phyloP scores from a whole-genome alignment of 2,888 invertebrate species.

The Phlogophora meticulosa region DNA sequence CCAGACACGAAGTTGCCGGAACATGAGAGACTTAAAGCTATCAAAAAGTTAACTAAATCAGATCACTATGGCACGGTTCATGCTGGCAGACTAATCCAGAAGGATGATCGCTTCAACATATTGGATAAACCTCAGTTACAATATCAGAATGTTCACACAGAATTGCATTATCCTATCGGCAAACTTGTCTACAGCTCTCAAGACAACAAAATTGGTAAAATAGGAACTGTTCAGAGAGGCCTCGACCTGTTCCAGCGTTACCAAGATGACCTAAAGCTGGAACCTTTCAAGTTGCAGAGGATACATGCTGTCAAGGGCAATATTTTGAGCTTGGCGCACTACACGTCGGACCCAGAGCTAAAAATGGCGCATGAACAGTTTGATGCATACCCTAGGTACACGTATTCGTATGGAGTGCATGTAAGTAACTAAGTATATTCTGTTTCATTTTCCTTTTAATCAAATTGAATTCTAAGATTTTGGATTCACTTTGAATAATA shows the following conservation, averaged over 20 bases:
- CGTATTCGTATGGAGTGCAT: constrained; percentile 81
- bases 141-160: constrained; percentile 10
- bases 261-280: constrained; percentile 39
- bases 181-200: constrained; percentile 31
- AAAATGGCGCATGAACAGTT: constrained; percentile 62
- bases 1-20: constrained; percentile 85
- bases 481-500: not conserved
- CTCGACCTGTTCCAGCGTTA: constrained; percentile 14
- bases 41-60: constrained; percentile 67
- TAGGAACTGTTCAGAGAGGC: constrained; percentile 2
- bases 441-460: not conserved
- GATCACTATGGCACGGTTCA: constrained; percentile 21
- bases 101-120: constrained; percentile 73
- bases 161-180: constrained; percentile 5
- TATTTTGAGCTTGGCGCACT: constrained; percentile 73
- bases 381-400: constrained; percentile 76
- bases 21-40: constrained; percentile 75
- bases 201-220: not conserved
- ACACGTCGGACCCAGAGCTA: constrained; percentile 62
- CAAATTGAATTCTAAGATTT: not conserved
- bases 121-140: constrained; percentile 57
- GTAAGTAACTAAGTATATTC: constrained; percentile 75
- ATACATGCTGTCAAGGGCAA: constrained; percentile 68
- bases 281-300: constrained; percentile 69
- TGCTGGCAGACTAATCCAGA: constrained; percentile 64